Base-by-base conservation (phyloP, 2,113 vertebrate species). In the Xenopus borealis region DNA sequence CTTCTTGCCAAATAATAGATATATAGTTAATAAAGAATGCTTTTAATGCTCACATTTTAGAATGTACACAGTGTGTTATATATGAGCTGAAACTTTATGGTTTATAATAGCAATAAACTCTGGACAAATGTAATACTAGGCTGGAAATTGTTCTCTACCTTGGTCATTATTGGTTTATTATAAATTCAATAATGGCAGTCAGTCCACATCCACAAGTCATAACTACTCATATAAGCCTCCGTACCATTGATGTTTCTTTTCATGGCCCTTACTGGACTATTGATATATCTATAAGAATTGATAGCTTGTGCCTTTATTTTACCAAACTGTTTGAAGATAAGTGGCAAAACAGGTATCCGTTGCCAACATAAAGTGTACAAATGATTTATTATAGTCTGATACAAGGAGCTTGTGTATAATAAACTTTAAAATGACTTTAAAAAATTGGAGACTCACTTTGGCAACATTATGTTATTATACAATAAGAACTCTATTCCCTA, bases 131-230 rank as follows among this genome's bases (percentile, higher is more conserved):
- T 76, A 76, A 76, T 76, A 76, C 73, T 66, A 19, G 58, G 66
- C 46, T 69, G 66, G 66, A 76, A 76, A 76, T 76, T 76, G 73
- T 69, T 33, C 73, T 76, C 69, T 76, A 45, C 66, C 68, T 76
- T 62, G 67, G 66, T 76, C 73, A 76, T 76, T 76, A 76, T 76
- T 62, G 59, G 58, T 76, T 76, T 76, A 76, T 76, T 76, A 76
- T 76, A 76, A 76, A 76, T 76, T 76, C 73, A 76, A 76, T 76
- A 76, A 61, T 69, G 47, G 66, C 66, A 76, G 73, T 76, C 66
- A 62, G 66, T 69, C 66, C 50, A 33, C 66, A 76, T 76, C 73
- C 73, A 76, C 73, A 76, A 76, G 73, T 63, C 66, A 47, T 76
- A 76, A 76, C 66, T 76, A 76, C 73, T 55, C 58, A 76, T 76